Percentiles rank a stretch among this genome's conserved stretches.
phyloP scores from a whole-genome alignment of 2,113 vertebrate species.

The Scalopus aquaticus region DNA sequence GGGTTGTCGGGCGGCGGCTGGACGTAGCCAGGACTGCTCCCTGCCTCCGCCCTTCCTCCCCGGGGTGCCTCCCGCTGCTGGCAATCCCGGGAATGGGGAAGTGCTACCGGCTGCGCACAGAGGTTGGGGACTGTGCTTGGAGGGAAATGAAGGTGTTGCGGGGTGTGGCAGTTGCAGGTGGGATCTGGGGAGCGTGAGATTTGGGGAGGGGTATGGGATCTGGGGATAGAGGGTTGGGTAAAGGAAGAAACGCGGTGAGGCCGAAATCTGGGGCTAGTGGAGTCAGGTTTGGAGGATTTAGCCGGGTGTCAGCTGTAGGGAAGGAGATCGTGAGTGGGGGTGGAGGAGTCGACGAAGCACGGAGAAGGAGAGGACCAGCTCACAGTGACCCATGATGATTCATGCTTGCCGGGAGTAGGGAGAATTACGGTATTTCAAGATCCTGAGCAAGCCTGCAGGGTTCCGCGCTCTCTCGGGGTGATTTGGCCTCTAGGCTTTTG shows the following conservation, averaged over 20 bases:
- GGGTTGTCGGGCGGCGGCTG: background rate
- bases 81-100: background rate
- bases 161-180: background rate
- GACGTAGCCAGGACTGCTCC: background rate
- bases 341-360: background rate
- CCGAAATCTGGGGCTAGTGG: background rate
- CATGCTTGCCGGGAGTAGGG: background rate
- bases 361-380: background rate
- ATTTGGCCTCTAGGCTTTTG: background rate
- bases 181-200: background rate
- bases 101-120: background rate
- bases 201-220: background rate
- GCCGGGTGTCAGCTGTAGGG: background rate
- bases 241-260: background rate
- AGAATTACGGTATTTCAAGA: background rate
- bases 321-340: background rate
- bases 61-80: background rate
- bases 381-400: accelerated
- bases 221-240: background rate
- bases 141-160: background rate
- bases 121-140: background rate
- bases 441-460: background rate
- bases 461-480: background rate
- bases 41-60: background rate
- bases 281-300: no score